A percentile compares a stretch with the other conserved stretches of the same genome.
Conservation (phyloP, 64 coral and sea anemone genomes). For the Anthopleura sola region DNA sequence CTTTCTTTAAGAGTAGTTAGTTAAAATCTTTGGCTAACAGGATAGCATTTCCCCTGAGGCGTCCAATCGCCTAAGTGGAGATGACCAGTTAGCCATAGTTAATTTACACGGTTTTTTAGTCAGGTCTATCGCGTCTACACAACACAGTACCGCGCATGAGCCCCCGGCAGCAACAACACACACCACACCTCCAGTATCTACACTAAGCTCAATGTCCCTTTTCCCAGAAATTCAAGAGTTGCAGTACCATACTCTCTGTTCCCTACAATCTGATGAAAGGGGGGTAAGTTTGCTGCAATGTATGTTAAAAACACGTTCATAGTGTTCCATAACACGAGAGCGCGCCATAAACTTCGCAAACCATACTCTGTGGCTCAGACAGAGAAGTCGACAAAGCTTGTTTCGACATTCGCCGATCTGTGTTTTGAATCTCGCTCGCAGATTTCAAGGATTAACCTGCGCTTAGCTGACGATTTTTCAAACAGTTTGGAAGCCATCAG, state of each 20-base stretch:
- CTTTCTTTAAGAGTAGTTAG: slow-evolving; percentile 12
- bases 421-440: slow-evolving; percentile 1
- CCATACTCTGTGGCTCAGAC: background rate
- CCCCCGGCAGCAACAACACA: slow-evolving; percentile 34
- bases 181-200: background rate
- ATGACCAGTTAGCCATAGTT: slow-evolving; percentile 31
- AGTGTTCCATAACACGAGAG: slow-evolving; percentile 17
- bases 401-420: slow-evolving; percentile 11
- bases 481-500: slow-evolving; percentile 17
- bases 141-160: slow-evolving; percentile 37
- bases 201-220: slow-evolving; percentile 35
- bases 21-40: slow-evolving; percentile 21
- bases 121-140: slow-evolving; percentile 29
- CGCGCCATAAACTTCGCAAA: slow-evolving; percentile 3
- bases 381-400: slow-evolving; percentile 5
- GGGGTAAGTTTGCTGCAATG: slow-evolving; percentile 42
- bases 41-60: slow-evolving; percentile 30
- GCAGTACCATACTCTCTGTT: slow-evolving; percentile 44
- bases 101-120: slow-evolving; percentile 32
- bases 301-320: slow-evolving; percentile 12
- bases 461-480: slow-evolving; percentile 12
- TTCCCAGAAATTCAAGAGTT: slow-evolving; percentile 65
- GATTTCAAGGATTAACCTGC: slow-evolving; percentile 5
- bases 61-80: slow-evolving; percentile 31
- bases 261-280: slow-evolving; percentile 46